These are phyloP conservation scores for Caenorhabditis uteleia DNA, from an alignment of 2,888 invertebrate genomes.

Conservation along the genomic window DNA sequence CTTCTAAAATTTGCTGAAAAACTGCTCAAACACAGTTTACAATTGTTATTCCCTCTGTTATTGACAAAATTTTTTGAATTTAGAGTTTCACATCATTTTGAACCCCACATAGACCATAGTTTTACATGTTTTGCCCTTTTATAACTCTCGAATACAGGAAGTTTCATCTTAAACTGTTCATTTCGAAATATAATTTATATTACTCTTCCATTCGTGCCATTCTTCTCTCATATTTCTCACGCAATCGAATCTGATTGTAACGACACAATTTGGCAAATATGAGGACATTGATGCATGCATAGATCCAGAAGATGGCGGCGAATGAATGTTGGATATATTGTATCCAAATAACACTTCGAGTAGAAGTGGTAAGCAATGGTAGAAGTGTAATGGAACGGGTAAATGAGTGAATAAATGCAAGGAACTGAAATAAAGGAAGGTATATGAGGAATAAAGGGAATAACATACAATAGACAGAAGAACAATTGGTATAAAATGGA, in stretches of 20 bases:
- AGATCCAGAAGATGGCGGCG: slow-evolving; percentile 23
- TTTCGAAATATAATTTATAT: not conserved
- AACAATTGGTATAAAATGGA: slow-evolving; percentile 3
- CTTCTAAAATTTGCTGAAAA: no score
- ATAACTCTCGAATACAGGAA: not conserved
- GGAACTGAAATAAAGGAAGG: slow-evolving; percentile 5
- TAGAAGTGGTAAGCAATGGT: slow-evolving; percentile 1
- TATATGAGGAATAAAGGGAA: not conserved
- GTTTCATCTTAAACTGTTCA: no score
- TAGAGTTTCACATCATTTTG: no score
- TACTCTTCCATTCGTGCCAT: not conserved
- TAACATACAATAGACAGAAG: slow-evolving; percentile 1
- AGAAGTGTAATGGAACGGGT: slow-evolving; percentile 16
- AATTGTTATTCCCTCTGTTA: no score
- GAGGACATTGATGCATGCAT: slow-evolving; percentile 13
- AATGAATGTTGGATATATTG: slow-evolving; percentile 8
- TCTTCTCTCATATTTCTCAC: slow-evolving; percentile 11
- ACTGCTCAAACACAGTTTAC: no score
- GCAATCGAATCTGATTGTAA: slow-evolving; percentile 9
- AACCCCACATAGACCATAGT: no score
- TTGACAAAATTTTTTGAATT: no score
- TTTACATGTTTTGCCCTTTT: not conserved
- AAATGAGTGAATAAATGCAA: slow-evolving; percentile 6
- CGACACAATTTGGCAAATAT: slow-evolving; percentile 3
- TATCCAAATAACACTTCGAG: slow-evolving; percentile 1